Evolutionary conservation across 37 sponge, comb jelly and placozoan genomes (phyloP).

Genomic region (Mnemiopsis leidyi): DNA sequence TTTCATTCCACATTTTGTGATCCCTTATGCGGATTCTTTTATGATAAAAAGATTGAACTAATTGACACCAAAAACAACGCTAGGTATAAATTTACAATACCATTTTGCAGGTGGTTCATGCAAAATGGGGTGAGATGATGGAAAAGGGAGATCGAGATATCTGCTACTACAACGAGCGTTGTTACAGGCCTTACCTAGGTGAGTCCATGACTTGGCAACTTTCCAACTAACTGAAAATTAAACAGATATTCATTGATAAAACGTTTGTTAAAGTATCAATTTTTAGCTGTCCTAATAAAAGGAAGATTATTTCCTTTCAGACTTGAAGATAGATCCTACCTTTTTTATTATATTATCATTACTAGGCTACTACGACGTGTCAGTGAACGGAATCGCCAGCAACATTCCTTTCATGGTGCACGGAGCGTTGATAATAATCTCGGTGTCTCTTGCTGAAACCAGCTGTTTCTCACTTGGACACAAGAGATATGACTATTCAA

Average conservation of each 20-base stretch:
- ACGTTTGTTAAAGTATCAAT: too few species aligned
- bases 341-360: background rate
- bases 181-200: slow-evolving; percentile 41
- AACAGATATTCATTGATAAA: too few species aligned
- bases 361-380: slow-evolving; percentile 39
- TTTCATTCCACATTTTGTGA: too few species aligned
- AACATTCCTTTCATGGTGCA: slow-evolving; percentile 38
- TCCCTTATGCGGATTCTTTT: too few species aligned
- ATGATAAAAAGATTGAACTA: too few species aligned
- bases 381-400: slow-evolving; percentile 18
- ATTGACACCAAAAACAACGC: too few species aligned
- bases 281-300: too few species aligned
- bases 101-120: slow-evolving; percentile 5
- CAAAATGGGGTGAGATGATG: slow-evolving; percentile 27
- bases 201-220: too few species aligned
- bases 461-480: background rate
- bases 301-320: too few species aligned
- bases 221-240: too few species aligned
- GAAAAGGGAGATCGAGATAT: background rate
- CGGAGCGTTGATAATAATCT: background rate
- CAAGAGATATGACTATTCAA: background rate
- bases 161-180: slow-evolving; percentile 30
- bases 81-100: background rate
- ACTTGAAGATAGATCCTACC: too few species aligned
- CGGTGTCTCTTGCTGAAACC: background rate